A percentile compares a stretch with the other conserved stretches of the same genome.
Conservation (phyloP, 1,140 invertebrate genomes). For the Bathynomus jamesi region DNA sequence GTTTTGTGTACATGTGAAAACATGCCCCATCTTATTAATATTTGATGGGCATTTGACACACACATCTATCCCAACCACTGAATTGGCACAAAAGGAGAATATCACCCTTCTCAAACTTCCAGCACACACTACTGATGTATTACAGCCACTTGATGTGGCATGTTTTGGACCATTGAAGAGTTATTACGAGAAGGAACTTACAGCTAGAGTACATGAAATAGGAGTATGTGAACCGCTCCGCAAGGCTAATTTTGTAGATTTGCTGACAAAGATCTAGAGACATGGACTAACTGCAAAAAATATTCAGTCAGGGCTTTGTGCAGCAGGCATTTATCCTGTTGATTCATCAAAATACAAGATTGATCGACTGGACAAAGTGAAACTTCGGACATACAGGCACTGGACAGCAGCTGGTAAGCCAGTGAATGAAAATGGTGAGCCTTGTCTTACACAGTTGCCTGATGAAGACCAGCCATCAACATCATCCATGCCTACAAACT, state of each 20-base stretch:
- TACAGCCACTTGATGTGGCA: slow-evolving; percentile 18
- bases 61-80: no score
- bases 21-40: slow-evolving; percentile 9
- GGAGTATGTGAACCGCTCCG: background rate
- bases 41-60: no score
- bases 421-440: no score
- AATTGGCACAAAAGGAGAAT: no score
- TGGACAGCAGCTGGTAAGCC: slow-evolving; percentile 6
- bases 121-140: no score
- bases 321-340: no score
- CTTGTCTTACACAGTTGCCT: no score
- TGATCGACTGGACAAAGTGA: slow-evolving; percentile 6
- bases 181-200: background rate
- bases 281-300: background rate
- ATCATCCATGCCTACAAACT: no score
- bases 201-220: background rate
- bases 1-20: slow-evolving; percentile 2
- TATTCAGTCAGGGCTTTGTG: no score
- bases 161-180: slow-evolving; percentile 16
- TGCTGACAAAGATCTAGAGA: background rate
- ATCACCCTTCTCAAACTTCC: no score
- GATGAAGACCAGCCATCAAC: no score
- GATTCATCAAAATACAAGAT: slow-evolving; percentile 7
- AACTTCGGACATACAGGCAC: background rate
- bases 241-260: background rate